Evolutionary conservation across 1,140 invertebrate genomes (phyloP).

Genomic region (Bombus haemorrhoidalis): DNA sequence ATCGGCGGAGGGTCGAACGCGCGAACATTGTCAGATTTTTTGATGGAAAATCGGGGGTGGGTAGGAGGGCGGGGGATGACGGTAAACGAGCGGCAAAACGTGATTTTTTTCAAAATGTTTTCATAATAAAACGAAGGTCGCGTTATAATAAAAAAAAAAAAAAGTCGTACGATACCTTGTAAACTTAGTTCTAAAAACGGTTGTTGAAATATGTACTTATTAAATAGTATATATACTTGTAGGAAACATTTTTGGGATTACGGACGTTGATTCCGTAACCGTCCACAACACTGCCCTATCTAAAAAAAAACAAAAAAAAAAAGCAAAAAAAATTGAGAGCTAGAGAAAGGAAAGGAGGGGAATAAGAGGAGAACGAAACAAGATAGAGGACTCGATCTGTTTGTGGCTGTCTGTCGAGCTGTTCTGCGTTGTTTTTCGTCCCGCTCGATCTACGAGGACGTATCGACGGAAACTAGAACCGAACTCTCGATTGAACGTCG

Average conservation of each 20-base stretch:
- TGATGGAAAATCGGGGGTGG: background rate
- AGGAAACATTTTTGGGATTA: conserved; percentile 79
- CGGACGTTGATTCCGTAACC: conserved; percentile 79
- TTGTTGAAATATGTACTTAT: conserved; percentile 81
- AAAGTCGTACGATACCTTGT: conserved; percentile 71
- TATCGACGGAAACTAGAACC: background rate
- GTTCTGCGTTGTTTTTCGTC: background rate
- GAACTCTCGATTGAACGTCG: background rate
- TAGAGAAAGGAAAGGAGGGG: too few relatives aligned
- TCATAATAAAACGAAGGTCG: conserved; percentile 54
- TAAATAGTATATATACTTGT: conserved; percentile 80
- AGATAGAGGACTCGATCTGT: background rate
- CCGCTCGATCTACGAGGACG: background rate
- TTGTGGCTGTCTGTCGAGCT: background rate
- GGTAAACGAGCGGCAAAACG: conserved; percentile 26
- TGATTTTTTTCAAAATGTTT: conserved; percentile 55
- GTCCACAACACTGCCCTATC: conserved; percentile 81
- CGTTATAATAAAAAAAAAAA: conserved; percentile 19
- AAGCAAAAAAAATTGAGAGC: background rate
- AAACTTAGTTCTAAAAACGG: conserved; percentile 78
- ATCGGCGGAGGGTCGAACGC: background rate
- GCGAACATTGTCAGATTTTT: background rate
- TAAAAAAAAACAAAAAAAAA: conserved; percentile 64
- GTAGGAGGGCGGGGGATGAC: background rate
- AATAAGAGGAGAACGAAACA: background rate